Evolutionary conservation across 1,140 invertebrate species (phyloP), one percentile per base, ranked within the genome.

Genomic region (Drosophila leontia): DNA sequence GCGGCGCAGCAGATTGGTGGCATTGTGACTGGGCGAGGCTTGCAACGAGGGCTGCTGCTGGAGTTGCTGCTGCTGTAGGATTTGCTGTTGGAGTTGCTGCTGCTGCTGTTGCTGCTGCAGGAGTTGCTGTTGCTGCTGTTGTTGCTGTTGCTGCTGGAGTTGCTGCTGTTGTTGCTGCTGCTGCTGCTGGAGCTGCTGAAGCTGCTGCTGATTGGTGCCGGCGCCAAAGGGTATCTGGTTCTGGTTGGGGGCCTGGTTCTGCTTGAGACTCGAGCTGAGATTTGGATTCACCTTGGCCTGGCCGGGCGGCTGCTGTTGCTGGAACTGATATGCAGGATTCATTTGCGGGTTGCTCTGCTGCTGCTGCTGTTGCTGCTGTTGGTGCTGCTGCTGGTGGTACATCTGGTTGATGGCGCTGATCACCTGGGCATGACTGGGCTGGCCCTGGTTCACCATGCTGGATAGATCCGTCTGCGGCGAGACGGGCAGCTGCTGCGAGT

Each of bases 401-500:
- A 91, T 84, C 65, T 91, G 90, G 81, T 85, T 82, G 64, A 91
- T 92, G 57, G 85, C 74, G 41, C 75, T 91, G 32, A 82, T 86
- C 26, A 90, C 79, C 55, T 91, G 87, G 53, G 78, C 81, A 48
- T 92, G 85, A 11, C 77, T 85, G 9, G 80, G 84, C 71, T 91
- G 88, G 8, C 37, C 77, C 64, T 91, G 91, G 55, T 70, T 92
- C 1, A 92, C 80, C 68, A 91, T 45, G 0, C 75, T 68, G 2
- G 86, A 82, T n/a, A 92, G 79, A 62, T 92, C 91, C 13, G 91
- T 91, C 75, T 92, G 91, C 53, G 91, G 91, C 9, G 91, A 88
- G 26, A 92, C 84, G 50, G 88, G 91, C 67, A 88, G 50, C 70
- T 91, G 90, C 53, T 92, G 91, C 59, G 91, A 88, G 72, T 92